A percentile compares a stretch with the other conserved stretches of the same genome.
Conservation (phyloP, 2,113 vertebrate species). For the Gambusia holbrooki region DNA sequence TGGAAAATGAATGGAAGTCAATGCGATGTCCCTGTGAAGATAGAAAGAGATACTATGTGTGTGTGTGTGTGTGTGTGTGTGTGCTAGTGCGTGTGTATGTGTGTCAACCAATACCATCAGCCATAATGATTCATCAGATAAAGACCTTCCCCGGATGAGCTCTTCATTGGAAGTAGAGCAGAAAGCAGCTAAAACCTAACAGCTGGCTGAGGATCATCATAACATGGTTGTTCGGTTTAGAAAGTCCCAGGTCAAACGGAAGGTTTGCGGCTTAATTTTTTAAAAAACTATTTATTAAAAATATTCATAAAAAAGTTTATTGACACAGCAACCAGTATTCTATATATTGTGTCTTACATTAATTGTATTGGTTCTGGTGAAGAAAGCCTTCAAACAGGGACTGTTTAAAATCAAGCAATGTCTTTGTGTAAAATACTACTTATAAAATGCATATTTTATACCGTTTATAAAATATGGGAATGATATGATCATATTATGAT, state of each 20-base stretch:
- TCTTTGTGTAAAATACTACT: too few relatives aligned
- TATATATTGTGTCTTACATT: constrained; percentile 13
- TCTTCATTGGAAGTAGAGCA: constrained; percentile 56
- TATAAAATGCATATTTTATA: too few relatives aligned
- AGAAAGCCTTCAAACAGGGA: too few relatives aligned
- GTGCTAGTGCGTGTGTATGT: neutral
- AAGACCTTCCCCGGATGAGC: constrained; percentile 55
- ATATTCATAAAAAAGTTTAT: neutral
- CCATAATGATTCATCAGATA: constrained; percentile 58
- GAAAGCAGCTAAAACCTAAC: constrained; percentile 43
- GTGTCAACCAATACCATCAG: constrained; percentile 42
- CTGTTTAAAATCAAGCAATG: too few relatives aligned
- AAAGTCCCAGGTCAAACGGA: constrained; percentile 30
- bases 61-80: neutral
- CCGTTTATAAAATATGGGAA: too few relatives aligned
- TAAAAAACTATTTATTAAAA: neutral
- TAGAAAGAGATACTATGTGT: too few relatives aligned
- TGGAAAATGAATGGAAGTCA: too few relatives aligned
- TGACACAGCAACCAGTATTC: constrained; percentile 12
- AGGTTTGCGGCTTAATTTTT: constrained; percentile 18
- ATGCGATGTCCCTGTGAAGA: too few relatives aligned
- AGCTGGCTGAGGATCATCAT: constrained; percentile 37
- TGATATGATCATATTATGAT: too few relatives aligned
- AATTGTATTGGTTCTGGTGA: neutral
- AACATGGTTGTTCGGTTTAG: constrained; percentile 25